Evolutionary conservation across 2,888 invertebrate genomes (phyloP), one percentile per base, ranked within the genome.

Genomic region (Vesta saturnalis): DNA sequence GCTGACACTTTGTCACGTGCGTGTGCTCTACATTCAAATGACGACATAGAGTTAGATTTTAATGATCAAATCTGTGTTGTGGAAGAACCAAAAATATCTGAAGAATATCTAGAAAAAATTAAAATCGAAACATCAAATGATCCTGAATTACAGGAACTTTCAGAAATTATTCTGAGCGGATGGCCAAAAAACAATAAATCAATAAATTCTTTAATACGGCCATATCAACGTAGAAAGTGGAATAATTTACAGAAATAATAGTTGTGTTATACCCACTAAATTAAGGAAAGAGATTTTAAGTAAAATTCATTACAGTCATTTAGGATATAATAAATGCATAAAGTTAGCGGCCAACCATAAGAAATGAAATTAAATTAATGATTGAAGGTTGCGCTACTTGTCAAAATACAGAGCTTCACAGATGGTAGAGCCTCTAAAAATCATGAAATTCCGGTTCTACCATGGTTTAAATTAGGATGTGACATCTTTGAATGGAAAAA

Each of bases 401-500:
- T 19, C 22, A 21, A 22, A 54, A 54, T 54, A 54, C 22, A 12
- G 5, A 12, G 3, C n/a, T 1, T 21, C n/a, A 16, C 22, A 54
- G 14, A 1, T 5, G 5, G 1, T n/a, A 19, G 21, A 54, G 12
- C 21, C 54, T 19, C 12, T 54, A 22, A 19, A 21, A 6, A 1
- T 6, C 22, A 54, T 22, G 22, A 54, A 1, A 54, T 22, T 6
- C n/a, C n/a, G 6, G 1, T n/a, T 2, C 5, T 21, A 16, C 21
- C 66, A 14, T 70, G 63, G 49, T 21, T 30, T 30, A 68, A n/a
- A 47, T 47, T 71, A 64, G 67, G 70, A 18, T 59, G 61, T 21
- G 73, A 72, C 57, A 65, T 71, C 22, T 67, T 71, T 21, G 57
- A 73, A 62, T 30, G 63, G n/a, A 46, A 66, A 15, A 54, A 22